Conservation (phyloP, 1,140 invertebrate species). For the Andrena cerasifolii region DNA sequence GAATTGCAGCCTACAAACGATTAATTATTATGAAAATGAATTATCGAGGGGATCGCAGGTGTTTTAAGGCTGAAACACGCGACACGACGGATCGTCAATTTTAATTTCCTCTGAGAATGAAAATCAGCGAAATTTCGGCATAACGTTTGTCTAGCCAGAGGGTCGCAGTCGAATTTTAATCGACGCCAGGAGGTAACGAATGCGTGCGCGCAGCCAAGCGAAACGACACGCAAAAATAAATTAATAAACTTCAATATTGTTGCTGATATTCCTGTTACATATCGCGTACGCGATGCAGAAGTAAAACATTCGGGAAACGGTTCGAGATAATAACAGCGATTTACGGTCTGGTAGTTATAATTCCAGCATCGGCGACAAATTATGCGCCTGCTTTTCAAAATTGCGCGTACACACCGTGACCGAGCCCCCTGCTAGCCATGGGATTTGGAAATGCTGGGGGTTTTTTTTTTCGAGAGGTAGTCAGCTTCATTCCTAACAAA, state of each 20-base stretch:
- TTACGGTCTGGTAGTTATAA: conserved; percentile 41
- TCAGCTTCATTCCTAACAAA: too few species aligned
- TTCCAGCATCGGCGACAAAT: conserved; percentile 37
- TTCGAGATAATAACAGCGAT: conserved; percentile 41
- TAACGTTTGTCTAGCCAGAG: neutral
- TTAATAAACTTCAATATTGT: conserved; percentile 46
- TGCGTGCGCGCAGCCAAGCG: neutral
- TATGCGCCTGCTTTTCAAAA: conserved; percentile 35
- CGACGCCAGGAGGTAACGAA: conserved; percentile 28
- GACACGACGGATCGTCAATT: neutral
- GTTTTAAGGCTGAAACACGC: neutral
- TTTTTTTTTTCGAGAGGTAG: neutral
- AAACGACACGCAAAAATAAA: conserved; percentile 30
- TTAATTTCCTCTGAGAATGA: neutral
- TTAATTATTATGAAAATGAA: neutral
- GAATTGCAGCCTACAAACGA: neutral
- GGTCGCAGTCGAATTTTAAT: neutral
- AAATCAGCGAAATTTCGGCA: neutral
- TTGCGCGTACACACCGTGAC: neutral
- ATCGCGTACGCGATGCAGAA: conserved; percentile 20
- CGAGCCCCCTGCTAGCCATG: neutral
- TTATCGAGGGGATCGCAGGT: neutral
- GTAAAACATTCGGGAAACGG: conserved; percentile 22
- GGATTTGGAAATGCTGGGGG: neutral
- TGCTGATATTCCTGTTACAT: conserved; percentile 26